Evolutionary conservation across 2,113 vertebrate genomes (phyloP).

Genomic region (Carassius carassius): DNA sequence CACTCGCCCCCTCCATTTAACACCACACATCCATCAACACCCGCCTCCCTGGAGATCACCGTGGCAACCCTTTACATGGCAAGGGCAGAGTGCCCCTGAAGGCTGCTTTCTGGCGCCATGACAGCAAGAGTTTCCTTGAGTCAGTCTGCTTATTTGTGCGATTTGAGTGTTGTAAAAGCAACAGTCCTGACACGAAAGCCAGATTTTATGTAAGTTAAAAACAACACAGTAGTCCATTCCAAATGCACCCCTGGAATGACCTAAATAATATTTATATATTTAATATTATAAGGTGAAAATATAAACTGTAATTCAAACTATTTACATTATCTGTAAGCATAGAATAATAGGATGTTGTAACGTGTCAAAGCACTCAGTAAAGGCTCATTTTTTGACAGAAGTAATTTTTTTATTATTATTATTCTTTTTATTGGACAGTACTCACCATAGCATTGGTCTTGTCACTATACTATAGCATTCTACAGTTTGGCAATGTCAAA

Average conservation of each 20-base stretch:
- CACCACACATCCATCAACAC: constrained; percentile 54
- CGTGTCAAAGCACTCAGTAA: background rate
- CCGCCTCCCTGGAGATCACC: constrained; percentile 46
- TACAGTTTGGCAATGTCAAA: background rate
- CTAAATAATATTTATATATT: background rate
- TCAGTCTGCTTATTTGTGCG: constrained; percentile 2
- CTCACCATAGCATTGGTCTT: too few relatives aligned
- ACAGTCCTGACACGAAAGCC: background rate
- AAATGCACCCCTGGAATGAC: background rate
- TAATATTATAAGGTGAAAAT: background rate
- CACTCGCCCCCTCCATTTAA: constrained; percentile 49
- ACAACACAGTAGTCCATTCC: background rate
- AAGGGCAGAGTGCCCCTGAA: constrained; percentile 42
- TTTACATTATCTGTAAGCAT: background rate
- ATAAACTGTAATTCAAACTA: background rate
- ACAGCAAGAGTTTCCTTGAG: constrained; percentile 50
- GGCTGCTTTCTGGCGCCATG: constrained; percentile 51
- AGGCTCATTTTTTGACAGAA: background rate
- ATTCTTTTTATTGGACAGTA: too few relatives aligned
- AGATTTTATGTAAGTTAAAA: background rate
- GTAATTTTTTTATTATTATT: too few relatives aligned
- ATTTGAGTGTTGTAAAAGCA: constrained; percentile 5
- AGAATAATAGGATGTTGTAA: background rate
- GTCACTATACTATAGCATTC: background rate
- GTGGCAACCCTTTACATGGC: constrained; percentile 51